phyloP scores from a whole-genome alignment of 2,113 vertebrate genomes.

The Serilophus lunatus region DNA sequence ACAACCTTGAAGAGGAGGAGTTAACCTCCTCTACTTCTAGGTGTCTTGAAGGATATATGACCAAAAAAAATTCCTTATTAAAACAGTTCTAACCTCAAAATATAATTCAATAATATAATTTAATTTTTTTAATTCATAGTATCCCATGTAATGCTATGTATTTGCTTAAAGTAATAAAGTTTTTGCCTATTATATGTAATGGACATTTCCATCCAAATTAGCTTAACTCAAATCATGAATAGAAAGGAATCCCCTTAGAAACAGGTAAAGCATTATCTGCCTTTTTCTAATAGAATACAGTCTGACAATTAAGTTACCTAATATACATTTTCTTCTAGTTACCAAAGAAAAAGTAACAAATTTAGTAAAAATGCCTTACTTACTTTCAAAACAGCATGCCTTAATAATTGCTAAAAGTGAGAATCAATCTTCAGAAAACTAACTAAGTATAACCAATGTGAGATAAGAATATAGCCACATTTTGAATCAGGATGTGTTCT shows the following conservation, averaged over 20 bases:
- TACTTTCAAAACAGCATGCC: not conserved
- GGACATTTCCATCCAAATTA: not conserved
- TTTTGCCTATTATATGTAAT: not conserved
- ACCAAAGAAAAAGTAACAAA: not conserved
- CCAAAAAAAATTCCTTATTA: not conserved
- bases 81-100: not conserved
- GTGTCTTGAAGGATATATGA: not conserved
- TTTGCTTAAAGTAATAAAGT: not conserved
- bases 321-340: not conserved
- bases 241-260: constrained; percentile 5
- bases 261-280: not conserved
- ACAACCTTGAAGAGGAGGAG: not conserved
- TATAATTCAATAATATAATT: not conserved
- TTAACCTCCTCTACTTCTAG: not conserved
- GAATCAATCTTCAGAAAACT: constrained; percentile 32
- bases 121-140: not conserved
- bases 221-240: not conserved
- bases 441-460: constrained; percentile 35
- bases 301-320: not conserved
- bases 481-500: constrained; percentile 55
- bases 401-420: constrained; percentile 36
- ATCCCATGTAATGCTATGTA: not conserved
- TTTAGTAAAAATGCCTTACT: not conserved
- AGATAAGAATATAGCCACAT: constrained; percentile 51
- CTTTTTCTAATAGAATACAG: not conserved